Evolutionary conservation across 2,113 vertebrate genomes (phyloP), one percentile per base, ranked within the genome.

Genomic region (Phycodurus eques): DNA sequence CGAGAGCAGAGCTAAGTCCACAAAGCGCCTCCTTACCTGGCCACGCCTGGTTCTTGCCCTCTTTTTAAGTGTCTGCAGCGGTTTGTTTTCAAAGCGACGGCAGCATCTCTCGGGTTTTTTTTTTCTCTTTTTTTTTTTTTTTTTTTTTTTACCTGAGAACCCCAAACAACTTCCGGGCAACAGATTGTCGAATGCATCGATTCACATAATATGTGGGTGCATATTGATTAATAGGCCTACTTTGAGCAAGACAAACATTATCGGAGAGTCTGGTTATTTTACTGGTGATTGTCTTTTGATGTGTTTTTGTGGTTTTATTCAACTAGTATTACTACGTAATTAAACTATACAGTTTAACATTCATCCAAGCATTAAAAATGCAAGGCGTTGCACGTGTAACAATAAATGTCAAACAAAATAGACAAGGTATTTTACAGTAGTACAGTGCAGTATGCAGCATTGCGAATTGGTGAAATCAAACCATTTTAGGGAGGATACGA

Each of bases 61-160:
- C 53, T 56, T 42, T 74, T 90, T 89, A 91, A 86, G 70, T 86
- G 82, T 89, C 90, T 82, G 87, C 82, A 80, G 86, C 88, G 85
- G 89, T 91, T 94, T 92, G 91, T 93, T 93, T 92, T 92, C 89
- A 91, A 85, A 81, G 91, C 92, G 92, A 91, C 91, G 87, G 90
- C 91, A 92, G 92, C 92, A 93, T 93, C 92, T 92, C 91, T 89
- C 85, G 90, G 88, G 91, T 89, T 88, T 91, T 91, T 83, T 82
- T 77, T 60, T 27, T 57, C 39, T 63, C 65, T 68, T 74, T 69
- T 68, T 67, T 82, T 76, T 5, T 59, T 84, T 87, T 73, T 72
- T 74, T 71, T 75, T 83, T 86, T 81, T 79, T 86, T 87, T 91
- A 92, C 90, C 92, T 92, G 91, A 82, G 89, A 92, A 91, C 87